Evolutionary conservation across 2,888 invertebrate genomes (phyloP).

Genomic region (Quadroppia sp.): DNA sequence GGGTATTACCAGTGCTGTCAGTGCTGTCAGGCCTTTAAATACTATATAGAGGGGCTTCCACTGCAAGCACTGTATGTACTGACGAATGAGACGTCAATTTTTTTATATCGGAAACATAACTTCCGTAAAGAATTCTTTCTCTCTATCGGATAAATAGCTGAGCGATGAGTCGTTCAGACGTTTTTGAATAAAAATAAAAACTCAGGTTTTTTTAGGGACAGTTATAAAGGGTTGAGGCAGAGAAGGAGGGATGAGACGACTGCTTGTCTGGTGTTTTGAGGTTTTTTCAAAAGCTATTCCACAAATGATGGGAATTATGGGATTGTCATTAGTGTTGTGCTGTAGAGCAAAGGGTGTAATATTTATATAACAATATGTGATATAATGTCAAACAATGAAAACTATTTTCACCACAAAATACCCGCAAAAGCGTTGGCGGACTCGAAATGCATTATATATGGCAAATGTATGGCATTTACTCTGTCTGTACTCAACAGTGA

Average conservation of each 20-base stretch:
- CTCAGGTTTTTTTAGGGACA: not conserved
- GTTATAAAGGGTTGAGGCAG: not conserved
- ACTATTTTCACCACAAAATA: slow-evolving; percentile 18
- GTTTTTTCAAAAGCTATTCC: not conserved
- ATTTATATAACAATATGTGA: not conserved
- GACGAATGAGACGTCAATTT: slow-evolving; percentile 12
- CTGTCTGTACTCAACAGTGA: no score
- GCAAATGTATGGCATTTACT: slow-evolving; percentile 8
- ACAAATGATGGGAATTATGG: not conserved
- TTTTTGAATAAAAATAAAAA: not conserved
- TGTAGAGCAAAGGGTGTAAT: slow-evolving; percentile 15
- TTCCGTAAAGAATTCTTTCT: slow-evolving; percentile 23
- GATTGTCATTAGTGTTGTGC: not conserved
- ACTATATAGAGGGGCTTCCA: slow-evolving; percentile 17
- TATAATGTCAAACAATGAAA: slow-evolving; percentile 29
- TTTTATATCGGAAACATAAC: slow-evolving; percentile 21
- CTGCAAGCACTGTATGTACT: not conserved
- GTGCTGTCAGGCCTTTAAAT: no score
- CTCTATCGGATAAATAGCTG: not conserved
- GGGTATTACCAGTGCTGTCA: not conserved
- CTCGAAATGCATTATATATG: slow-evolving; percentile 5
- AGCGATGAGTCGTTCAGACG: slow-evolving; percentile 3
- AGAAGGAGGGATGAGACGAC: no score
- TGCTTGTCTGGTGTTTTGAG: not conserved
- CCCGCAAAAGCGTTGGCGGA: slow-evolving; percentile 30